phyloP scores from a whole-genome alignment of 2,888 invertebrate species.

The Drosophila nr. perissopoda region DNA sequence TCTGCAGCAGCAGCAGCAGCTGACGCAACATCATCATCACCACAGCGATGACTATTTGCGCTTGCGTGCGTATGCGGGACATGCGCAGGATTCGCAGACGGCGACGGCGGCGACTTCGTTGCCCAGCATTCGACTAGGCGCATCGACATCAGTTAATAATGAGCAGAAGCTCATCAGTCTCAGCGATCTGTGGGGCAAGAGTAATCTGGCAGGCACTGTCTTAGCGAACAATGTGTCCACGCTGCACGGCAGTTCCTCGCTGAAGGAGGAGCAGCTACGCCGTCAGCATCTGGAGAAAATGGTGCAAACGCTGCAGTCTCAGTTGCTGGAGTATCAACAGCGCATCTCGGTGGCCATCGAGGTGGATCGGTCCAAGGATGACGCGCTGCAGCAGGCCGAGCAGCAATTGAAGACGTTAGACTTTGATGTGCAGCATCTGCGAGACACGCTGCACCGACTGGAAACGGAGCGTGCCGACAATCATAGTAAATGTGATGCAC shows the following conservation, averaged over 20 bases:
- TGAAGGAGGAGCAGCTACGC: constrained; percentile 91
- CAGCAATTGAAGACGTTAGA: constrained; percentile 87
- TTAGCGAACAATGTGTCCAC: constrained; percentile 48
- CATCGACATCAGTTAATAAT: constrained; percentile 4
- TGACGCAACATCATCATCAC: constrained; percentile 36
- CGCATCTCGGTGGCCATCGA: constrained; percentile 91
- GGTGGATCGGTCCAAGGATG: constrained; percentile 91
- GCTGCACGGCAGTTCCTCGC: constrained; percentile 81
- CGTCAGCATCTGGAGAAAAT: constrained; percentile 91
- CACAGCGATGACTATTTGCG: constrained; percentile 70
- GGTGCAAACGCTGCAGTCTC: constrained; percentile 90
- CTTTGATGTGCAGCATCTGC: constrained; percentile 69
- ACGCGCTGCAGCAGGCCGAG: constrained; percentile 88
- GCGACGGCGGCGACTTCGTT: constrained; percentile 62
- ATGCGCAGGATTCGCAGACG: constrained; percentile 33
- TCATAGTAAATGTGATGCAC: constrained; percentile 86
- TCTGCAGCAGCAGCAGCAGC: constrained; percentile 22
- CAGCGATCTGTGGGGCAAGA: constrained; percentile 83
- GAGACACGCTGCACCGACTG: constrained; percentile 67
- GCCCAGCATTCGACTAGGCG: constrained; percentile 59
- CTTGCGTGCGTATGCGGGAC: constrained; percentile 26
- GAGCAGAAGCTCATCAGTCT: constrained; percentile 81
- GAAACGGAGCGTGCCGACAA: constrained; percentile 83
- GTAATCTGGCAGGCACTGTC: constrained; percentile 73
- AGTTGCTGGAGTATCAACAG: constrained; percentile 91